These are phyloP conservation scores for Mionectes macconnelli DNA, from an alignment of 2,113 vertebrate species.

Conservation along the genomic window DNA sequence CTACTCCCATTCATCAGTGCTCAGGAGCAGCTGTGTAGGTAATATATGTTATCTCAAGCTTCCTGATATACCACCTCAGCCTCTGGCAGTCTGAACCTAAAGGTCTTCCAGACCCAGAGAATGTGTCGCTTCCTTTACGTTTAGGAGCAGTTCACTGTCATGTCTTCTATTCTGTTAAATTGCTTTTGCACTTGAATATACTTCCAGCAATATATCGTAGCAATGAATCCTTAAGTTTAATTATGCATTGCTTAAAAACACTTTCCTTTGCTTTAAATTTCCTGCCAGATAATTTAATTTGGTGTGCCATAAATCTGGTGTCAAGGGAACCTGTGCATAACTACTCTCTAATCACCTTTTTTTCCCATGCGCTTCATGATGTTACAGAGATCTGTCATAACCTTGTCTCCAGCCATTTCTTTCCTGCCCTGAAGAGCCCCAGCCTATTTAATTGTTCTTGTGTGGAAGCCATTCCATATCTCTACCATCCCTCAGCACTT, in stretches of 20 bases:
- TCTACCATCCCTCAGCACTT: not conserved
- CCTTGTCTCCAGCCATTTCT: not conserved
- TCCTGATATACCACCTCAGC: not conserved
- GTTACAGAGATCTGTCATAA: not conserved
- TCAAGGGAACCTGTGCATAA: not conserved
- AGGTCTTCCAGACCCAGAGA: not conserved
- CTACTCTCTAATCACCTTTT: not conserved
- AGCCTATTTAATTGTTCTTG: not conserved
- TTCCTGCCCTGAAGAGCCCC: not conserved
- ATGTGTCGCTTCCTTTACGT: not conserved
- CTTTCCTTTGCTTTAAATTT: slow-evolving; percentile 5
- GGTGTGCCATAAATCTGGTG: not conserved
- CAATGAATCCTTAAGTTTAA: not conserved
- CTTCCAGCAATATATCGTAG: not conserved
- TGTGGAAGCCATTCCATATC: not conserved
- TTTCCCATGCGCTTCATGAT: not conserved
- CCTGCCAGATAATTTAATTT: slow-evolving; percentile 8
- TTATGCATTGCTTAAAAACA: not conserved
- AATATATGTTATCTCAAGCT: not conserved
- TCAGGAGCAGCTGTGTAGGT: not conserved
- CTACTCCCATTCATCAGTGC: not conserved
- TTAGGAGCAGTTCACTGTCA: not conserved
- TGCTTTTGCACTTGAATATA: not conserved
- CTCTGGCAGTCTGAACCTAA: not conserved
- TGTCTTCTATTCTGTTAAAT: not conserved